Evolutionary conservation across 2,113 vertebrate genomes (phyloP).

Genomic region (Leptodactylus fuscus): DNA sequence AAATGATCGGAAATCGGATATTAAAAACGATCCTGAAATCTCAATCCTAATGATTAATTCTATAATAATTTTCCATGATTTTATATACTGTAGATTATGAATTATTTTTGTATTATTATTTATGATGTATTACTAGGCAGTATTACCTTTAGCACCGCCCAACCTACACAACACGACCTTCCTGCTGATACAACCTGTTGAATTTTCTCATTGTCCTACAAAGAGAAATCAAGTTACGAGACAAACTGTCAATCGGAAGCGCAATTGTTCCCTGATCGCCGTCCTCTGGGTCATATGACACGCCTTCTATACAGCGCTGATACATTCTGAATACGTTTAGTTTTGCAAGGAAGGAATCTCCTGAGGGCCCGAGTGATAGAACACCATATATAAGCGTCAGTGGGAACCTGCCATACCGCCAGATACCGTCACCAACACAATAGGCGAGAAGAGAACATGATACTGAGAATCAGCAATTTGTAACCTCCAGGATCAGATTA

Average conservation of each 20-base stretch:
- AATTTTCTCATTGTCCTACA: neutral
- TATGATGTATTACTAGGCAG: too few relatives aligned
- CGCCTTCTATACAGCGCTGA: neutral
- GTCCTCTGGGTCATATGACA: neutral
- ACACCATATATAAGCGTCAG: conserved; percentile 47
- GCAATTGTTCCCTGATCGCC: neutral
- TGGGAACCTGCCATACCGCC: conserved; percentile 51
- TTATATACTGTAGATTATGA: too few relatives aligned
- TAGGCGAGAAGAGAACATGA: conserved; percentile 41
- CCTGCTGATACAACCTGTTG: neutral
- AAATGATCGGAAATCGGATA: too few relatives aligned
- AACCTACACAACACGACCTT: neutral
- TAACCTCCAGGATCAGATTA: conserved; percentile 64
- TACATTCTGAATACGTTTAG: neutral
- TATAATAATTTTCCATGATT: too few relatives aligned
- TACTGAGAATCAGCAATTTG: conserved; percentile 63
- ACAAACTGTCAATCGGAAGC: neutral
- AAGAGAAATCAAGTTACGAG: neutral
- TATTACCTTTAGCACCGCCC: too few relatives aligned
- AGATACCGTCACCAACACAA: conserved; percentile 63
- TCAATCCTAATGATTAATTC: too few relatives aligned
- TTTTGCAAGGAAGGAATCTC: conserved; percentile 14
- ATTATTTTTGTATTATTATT: too few relatives aligned
- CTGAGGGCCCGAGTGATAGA: conserved; percentile 58
- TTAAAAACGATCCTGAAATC: too few relatives aligned